phyloP scores from a whole-genome alignment of 92 coral and sea anemone genomes.

The Porites rus region DNA sequence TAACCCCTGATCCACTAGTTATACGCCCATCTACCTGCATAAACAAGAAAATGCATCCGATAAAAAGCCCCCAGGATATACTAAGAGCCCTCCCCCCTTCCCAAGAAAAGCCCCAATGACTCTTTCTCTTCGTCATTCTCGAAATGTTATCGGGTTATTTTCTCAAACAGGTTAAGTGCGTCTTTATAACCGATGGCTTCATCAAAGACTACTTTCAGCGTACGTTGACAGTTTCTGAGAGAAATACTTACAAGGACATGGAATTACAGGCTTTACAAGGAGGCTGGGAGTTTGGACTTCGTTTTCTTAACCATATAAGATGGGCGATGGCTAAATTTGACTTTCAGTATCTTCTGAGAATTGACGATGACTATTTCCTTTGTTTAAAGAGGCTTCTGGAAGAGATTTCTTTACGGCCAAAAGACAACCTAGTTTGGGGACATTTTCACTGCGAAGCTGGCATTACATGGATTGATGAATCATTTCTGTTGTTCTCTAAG shows the following conservation, averaged over 20 bases:
- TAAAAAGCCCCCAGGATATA: too few species aligned
- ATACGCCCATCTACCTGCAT: too few species aligned
- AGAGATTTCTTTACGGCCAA: constrained; percentile 52
- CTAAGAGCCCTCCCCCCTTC: too few species aligned
- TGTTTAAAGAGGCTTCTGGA: constrained; percentile 41
- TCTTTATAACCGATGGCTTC: constrained; percentile 61
- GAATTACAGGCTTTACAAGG: constrained; percentile 49
- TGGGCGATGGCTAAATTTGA: constrained; percentile 46
- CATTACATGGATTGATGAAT: constrained; percentile 56
- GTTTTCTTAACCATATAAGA: constrained; percentile 46
- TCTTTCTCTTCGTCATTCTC: background rate
- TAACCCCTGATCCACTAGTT: too few species aligned
- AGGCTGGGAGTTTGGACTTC: constrained; percentile 51
- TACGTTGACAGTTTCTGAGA: constrained; percentile 3
- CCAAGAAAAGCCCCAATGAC: background rate
- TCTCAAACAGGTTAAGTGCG: constrained; percentile 45
- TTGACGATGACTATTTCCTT: constrained; percentile 4
- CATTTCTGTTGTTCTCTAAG: constrained; percentile 49
- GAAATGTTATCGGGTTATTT: too few species aligned
- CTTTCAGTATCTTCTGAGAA: constrained; percentile 39
- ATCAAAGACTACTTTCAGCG: background rate
- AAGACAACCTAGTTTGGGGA: constrained; percentile 41
- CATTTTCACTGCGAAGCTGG: constrained; percentile 36
- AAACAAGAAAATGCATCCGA: too few species aligned
- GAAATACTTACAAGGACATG: constrained; percentile 35